Conservation (phyloP, 1,140 invertebrate genomes). For the Apis laboriosa region DNA sequence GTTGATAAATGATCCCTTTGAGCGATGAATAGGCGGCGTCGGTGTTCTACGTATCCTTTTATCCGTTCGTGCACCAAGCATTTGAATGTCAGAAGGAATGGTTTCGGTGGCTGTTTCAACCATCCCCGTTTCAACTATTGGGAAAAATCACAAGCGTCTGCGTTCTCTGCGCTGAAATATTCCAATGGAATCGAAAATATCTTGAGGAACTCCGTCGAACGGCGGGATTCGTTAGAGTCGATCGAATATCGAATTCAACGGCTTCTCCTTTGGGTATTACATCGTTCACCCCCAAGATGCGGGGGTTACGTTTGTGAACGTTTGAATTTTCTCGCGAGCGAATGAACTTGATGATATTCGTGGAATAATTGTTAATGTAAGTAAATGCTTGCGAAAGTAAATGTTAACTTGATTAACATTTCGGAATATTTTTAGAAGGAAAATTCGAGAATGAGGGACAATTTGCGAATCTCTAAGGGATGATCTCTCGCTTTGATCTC, state of each 20-base stretch:
- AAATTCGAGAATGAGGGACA: not conserved
- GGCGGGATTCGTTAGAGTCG: slow-evolving; percentile 31
- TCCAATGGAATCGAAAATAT: slow-evolving; percentile 58
- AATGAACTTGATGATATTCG: not conserved
- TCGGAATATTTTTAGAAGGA: not conserved
- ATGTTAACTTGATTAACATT: not conserved
- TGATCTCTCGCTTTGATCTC: slow-evolving; percentile 1
- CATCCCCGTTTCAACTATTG: slow-evolving; percentile 47
- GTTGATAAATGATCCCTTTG: slow-evolving; percentile 81
- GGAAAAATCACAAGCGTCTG: slow-evolving; percentile 52
- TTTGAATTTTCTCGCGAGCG: not conserved
- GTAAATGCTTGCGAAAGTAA: not conserved
- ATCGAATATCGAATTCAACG: slow-evolving; percentile 29
- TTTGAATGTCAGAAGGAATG: slow-evolving; percentile 78
- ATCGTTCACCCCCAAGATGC: not conserved
- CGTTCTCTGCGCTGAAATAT: slow-evolving; percentile 24
- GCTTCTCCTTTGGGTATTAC: slow-evolving; percentile 24
- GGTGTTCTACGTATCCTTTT: slow-evolving; percentile 67
- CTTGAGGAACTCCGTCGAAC: slow-evolving; percentile 13
- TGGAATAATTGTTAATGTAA: not conserved
- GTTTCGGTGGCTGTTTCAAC: slow-evolving; percentile 41
- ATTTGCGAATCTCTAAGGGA: not conserved
- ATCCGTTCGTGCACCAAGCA: slow-evolving; percentile 58
- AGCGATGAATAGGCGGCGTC: slow-evolving; percentile 75
- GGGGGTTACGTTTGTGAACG: not conserved